Base-by-base conservation (phyloP, 2,888 invertebrate species). In the Sturmia bella region DNA sequence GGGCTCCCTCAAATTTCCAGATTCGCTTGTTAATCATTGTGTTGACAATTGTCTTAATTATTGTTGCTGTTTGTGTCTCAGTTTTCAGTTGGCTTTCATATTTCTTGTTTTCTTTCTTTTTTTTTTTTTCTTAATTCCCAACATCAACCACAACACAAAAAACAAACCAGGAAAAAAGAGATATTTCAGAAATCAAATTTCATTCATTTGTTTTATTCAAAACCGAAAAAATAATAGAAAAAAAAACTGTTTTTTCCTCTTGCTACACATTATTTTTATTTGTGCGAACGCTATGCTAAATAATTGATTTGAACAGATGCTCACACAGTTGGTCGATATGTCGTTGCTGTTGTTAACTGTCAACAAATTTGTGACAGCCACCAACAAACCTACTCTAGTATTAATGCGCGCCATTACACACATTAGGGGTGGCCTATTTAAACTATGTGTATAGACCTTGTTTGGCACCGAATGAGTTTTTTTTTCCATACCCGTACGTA, bases 271-370 rank as follows among this genome's bases (percentile, higher is more conserved):
- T 39, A 17, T 27, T 52, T 41, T 19, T 66, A 6, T 41, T 45
- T 70, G 41, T 39, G 17, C 54, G 50, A 74, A 70, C 50, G 45
- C 54, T 57, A 41, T 59, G 27, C 15, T 24, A 45, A 66, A 75
- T 80, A 70, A 80, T 80, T 80, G 80, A 80, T 75, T 41, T 80
- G 70, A 80, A 80, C 75, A 80, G 80, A 80, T 80, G 80, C 80
- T 70, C 69, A 54, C 69, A 75, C 80, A 80, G 80, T 80, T 80
- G 80, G 80, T 75, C 70, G 80, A 70, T 70, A 70, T 75, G 80
- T 80, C 80, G 69, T 80, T 70, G 64, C 69, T 59, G 52, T 64
- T 80, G 80, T 75, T 70, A 70, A 57, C 75, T 80, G 80, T 75
- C 80, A 80, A 80, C 80, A 75, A 64, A 70, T 75, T 70, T 80